Evolutionary conservation across 2,113 vertebrate genomes (phyloP), one percentile per base, ranked within the genome.

Genomic region (Nyctibius bracteatus): DNA sequence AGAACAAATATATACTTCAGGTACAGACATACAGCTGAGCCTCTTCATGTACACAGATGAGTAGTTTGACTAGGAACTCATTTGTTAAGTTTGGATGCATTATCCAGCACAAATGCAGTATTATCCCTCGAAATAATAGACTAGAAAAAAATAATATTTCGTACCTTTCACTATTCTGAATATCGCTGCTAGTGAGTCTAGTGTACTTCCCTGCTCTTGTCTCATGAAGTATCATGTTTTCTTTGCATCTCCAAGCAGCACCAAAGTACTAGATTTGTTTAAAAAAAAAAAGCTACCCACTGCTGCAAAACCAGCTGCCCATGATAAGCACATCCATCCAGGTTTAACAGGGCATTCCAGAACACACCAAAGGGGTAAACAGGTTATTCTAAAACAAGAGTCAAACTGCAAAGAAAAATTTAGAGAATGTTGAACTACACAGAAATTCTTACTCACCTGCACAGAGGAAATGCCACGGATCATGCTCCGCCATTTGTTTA

Each of bases 271-370:
- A 57, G 98, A 97, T 84, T 98, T 98, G 96, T 98, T 98, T 94
- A 98, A 98, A 66, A 99, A 98, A 37, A 98, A 51, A 20, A 27
- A 19, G 81, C 98, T 98, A 85, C 98, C 98, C 5, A 99, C 98
- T 7, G 98, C 98, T n/a, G 98, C 98, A 14, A 98, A 98, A 43
- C 98, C 98, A 49, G 98, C 98, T 5, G 98, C 98, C 41, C 98
- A 86, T n/a, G 8, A n/a, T 52, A 47, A 66, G 46, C 17, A 39
- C 52, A 62, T 44, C 33, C 46, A 15, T 10, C 23, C 25, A 79
- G 15, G 14, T 82, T 49, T 61, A 71, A 67, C 47, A 62, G 28
- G 54, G 49, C 59, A 46, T 35, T 28, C 33, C 47, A 41, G 14
- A 49, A 68, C 61, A 85, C 41, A 9, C 67, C 54, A 44, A 61